Base-by-base conservation (phyloP, 1,140 invertebrate species). In the Zaprionus ghesquierei region DNA sequence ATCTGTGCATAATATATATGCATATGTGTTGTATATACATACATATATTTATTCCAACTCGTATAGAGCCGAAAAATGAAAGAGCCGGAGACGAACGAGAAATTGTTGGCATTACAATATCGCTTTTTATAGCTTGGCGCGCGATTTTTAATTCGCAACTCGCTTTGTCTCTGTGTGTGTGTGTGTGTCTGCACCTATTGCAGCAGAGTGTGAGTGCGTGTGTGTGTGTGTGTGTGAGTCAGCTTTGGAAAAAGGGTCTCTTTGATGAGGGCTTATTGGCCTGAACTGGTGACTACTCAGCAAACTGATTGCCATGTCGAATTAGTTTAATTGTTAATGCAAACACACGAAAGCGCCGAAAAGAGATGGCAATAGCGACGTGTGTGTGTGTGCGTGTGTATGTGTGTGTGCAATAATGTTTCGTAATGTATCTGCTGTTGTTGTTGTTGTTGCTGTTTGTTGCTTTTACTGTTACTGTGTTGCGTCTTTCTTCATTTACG, bases 251-350 rank as follows among this genome's bases (percentile, higher is more conserved):
- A 78, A 81, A 81, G 79, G 75, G 69, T 60, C 31, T 62, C 46
- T 33, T 79, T 78, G 54, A 59, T 61, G 33, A 41, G 20, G 55
- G 55, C 55, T 72, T 60, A 68, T 72, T 68, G 63, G 18, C 35
- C 35, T 18, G 33, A 35, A 35, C 33, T 54, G 62, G 69, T 53
- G 33, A 71, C 20, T 71, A 49, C 53, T 51, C 69, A 58, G 61
- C 63, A 71, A 66, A 74, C 65, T 76, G 79, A 79, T 82, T 84
- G 82, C 82, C 79, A 53, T 84, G 75, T 80, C 77, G 68, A 87
- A 87, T 87, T 87, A 89, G 79, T 87, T 87, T 81, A 87, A 87
- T 89, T 87, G 82, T 84, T 77, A 89, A 87, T 69, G 69, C 72
- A 82, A 80, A 80, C 41, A 75, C 22, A 73, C 27, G 51, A 25